phyloP scores from a whole-genome alignment of 1,140 invertebrate genomes.

The Sitodiplosis mosellana region DNA sequence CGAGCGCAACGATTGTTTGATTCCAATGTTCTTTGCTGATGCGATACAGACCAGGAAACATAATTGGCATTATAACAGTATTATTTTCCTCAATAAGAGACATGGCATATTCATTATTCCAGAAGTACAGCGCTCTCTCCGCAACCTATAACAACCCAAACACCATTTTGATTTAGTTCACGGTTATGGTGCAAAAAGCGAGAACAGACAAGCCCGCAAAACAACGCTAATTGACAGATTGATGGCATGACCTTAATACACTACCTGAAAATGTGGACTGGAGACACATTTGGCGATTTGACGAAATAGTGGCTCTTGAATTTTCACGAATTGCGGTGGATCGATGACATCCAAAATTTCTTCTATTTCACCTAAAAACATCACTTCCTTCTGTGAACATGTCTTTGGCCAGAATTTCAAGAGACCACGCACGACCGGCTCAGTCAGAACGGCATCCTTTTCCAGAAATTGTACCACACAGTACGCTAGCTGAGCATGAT shows the following conservation, averaged over 20 bases:
- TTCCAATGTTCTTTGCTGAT: conserved; percentile 99
- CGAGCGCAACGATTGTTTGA: conserved; percentile 96
- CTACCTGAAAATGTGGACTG: conserved; percentile 91
- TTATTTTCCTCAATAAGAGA: conserved; percentile 87
- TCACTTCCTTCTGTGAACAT: conserved; percentile 97
- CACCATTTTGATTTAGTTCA: conserved; percentile 1
- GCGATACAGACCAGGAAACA: conserved; percentile 92
- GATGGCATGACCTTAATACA: not conserved
- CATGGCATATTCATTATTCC: conserved; percentile 97
- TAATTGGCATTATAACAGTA: conserved; percentile 78
- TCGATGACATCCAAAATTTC: conserved; percentile 98
- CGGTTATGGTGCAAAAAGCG: not conserved
- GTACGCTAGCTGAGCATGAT: conserved; percentile 95
- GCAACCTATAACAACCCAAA: conserved; percentile 64
- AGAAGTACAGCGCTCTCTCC: conserved; percentile 87
- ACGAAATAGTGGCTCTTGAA: conserved; percentile 90
- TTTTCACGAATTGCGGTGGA: conserved; percentile 93
- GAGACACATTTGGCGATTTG: conserved; percentile 97
- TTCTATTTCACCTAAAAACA: conserved; percentile 96
- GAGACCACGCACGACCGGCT: conserved; percentile 87
- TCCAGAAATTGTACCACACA: conserved; percentile 99
- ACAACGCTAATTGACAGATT: conserved; percentile 3
- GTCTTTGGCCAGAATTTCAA: conserved; percentile 99
- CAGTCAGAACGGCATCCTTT: conserved; percentile 92
- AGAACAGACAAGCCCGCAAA: conserved; percentile 10